Evolutionary conservation across 1,140 invertebrate genomes (phyloP).

Genomic region (Drosophila teissieri): DNA sequence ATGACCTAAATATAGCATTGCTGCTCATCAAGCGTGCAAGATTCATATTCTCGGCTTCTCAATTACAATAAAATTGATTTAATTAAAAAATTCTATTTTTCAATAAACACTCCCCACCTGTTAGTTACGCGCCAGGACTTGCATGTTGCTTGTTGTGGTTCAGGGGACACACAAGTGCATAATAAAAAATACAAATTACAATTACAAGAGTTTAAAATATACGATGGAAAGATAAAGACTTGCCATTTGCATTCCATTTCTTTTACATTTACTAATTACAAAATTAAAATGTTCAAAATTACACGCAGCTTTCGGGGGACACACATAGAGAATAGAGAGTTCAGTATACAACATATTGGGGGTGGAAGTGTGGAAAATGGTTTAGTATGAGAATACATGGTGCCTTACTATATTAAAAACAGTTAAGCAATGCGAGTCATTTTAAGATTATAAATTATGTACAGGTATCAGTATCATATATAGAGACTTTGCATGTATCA

Average conservation of each 20-base stretch:
- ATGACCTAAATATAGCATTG: conserved; percentile 11
- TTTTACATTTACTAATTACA: conserved; percentile 74
- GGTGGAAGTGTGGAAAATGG: conserved; percentile 7
- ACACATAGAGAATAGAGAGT: conserved; percentile 42
- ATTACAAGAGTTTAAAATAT: conserved; percentile 58
- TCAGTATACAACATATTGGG: conserved; percentile 29
- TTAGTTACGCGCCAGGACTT: conserved; percentile 21
- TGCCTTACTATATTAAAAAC: conserved; percentile 45
- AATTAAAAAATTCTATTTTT: conserved; percentile 69
- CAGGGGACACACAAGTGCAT: conserved; percentile 35
- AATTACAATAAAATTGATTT: conserved; percentile 70
- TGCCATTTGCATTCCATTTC: conserved; percentile 8
- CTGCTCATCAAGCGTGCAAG: conserved; percentile 14
- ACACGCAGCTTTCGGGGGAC: conserved; percentile 56
- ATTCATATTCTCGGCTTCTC: conserved; percentile 31
- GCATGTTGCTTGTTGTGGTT: conserved; percentile 17
- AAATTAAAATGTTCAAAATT: conserved; percentile 72
- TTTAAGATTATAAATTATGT: conserved; percentile 69
- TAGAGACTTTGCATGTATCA: conserved; percentile 38
- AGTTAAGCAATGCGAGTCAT: conserved; percentile 63
- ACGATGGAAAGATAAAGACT: conserved; percentile 21
- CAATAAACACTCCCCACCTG: conserved; percentile 50
- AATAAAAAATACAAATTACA: conserved; percentile 67
- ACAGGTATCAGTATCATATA: conserved; percentile 55
- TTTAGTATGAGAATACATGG: conserved; percentile 47